Evolutionary conservation across 2,888 invertebrate genomes (phyloP).

Genomic region (Volucella bombylans): DNA sequence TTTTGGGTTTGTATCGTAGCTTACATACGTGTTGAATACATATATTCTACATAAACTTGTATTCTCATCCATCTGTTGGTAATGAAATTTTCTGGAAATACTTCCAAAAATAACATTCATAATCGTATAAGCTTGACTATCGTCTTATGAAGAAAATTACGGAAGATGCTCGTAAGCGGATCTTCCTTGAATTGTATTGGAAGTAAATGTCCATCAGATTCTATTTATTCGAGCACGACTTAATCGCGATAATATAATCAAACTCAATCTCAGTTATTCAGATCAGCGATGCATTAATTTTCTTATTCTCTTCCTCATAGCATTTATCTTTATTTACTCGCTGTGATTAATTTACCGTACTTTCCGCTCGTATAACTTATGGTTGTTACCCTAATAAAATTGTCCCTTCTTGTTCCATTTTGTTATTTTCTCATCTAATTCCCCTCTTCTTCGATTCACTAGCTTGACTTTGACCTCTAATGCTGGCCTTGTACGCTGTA

Average conservation of each 20-base stretch:
- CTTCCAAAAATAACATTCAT: no score
- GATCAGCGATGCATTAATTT: constrained; percentile 21
- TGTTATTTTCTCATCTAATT: no score
- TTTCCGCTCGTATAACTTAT: background rate
- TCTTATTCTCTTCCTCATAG: background rate
- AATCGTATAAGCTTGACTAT: no score
- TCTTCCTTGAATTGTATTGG: no score
- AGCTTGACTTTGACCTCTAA: background rate
- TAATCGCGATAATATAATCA: constrained; percentile 21
- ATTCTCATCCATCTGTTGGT: no score
- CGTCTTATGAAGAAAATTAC: no score
- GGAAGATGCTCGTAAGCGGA: no score
- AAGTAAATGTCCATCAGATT: no score
- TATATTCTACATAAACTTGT: no score
- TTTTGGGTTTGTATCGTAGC: no score
- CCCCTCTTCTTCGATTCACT: background rate
- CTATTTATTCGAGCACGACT: background rate
- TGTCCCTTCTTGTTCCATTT: background rate
- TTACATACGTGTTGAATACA: no score
- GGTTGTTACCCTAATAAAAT: background rate
- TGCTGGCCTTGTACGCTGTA: background rate
- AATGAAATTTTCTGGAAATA: no score
- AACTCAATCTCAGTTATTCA: constrained; percentile 15
- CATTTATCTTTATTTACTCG: constrained; percentile 33
- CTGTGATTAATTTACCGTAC: constrained; percentile 23